These are phyloP conservation scores for Tachysurus fulvidraco DNA, from an alignment of 2,113 vertebrate species.

Conservation along the genomic window DNA sequence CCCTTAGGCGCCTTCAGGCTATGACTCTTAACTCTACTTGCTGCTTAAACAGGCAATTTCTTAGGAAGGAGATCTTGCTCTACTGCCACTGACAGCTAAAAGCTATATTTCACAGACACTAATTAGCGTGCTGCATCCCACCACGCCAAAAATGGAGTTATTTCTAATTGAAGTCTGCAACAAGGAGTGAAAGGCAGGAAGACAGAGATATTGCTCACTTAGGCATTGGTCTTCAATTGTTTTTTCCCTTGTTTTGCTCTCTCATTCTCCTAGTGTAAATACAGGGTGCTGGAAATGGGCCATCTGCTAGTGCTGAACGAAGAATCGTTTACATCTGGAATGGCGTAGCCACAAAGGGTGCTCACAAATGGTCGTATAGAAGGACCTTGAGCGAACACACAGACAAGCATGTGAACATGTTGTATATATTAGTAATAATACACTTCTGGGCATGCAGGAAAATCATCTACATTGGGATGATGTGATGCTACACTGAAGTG, in stretches of 20 bases:
- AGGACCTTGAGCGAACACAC: conserved; percentile 45
- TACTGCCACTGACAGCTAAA: conserved; percentile 3
- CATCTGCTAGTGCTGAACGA: conserved; percentile 69
- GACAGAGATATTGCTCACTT: not conserved
- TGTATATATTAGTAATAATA: not conserved
- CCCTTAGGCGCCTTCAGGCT: not conserved
- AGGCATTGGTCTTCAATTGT: not conserved
- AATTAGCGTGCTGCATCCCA: not conserved
- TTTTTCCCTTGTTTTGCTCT: not conserved
- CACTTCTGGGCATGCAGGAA: not conserved
- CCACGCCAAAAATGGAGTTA: not conserved
- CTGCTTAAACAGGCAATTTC: conserved; percentile 38
- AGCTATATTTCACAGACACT: conserved; percentile 4
- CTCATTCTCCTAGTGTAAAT: conserved; percentile 60
- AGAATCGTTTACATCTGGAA: conserved; percentile 59
- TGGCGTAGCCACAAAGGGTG: conserved; percentile 45
- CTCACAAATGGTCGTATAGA: conserved; percentile 55
- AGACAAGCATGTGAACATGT: not conserved
- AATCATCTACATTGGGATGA: not conserved
- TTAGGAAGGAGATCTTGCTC: not conserved
- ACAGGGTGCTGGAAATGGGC: conserved; percentile 57
- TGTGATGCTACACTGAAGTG: not conserved
- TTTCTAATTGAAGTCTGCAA: not conserved
- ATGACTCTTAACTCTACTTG: not conserved
- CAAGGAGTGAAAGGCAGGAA: conserved; percentile 10